Base-by-base conservation (phyloP, 2,888 invertebrate genomes). In the Nymphalis polychloros region DNA sequence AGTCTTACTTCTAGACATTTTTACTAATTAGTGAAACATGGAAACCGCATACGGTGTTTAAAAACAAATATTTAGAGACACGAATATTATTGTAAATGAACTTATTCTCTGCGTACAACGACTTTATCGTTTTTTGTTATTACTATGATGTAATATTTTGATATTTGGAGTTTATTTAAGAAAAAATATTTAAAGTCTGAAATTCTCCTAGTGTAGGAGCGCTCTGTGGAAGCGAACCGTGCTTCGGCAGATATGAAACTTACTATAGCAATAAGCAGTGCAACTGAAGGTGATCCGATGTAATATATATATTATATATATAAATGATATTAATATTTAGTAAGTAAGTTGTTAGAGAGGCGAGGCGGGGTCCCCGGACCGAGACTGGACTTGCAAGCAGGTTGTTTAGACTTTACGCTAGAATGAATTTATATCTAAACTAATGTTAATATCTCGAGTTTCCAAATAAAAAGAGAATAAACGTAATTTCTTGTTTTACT, bases 351-450 rank as follows among this genome's bases (percentile, higher is more conserved):
- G 64, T 68, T 68, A 70, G 73, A 70, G 64, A 52, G 59, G 67
- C 66, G 59, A 57, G 53, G 67, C 72, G 64, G 73, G 53, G 63
- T 70, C 71, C 55, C 62, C 61, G 70, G 66, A 67, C 61, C 67
- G 76, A 83, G 85, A 83, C 88, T 86, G 87, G 87, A 83, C 82
- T 80, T 81, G 86, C 83, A 83, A 83, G 85, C 87, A 85, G 86
- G 87, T 88, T 85, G 87, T 85, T 83, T 87, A 87, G 84, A 82
- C 77, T 77, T 83, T 81, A 86, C 84, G 88, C 87, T 89, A 87
- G 80, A 82, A 87, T 86, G 86, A 88, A 87, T 89, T 88, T 89
- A 88, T 87, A 85, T 83, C 74, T 76, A 81, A 84, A 81, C 75
- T 86, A 84, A 85, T 81, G 82, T 87, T 88, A 86, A 84, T 79